Percentiles rank a stretch among this genome's conserved stretches.
phyloP scores from a whole-genome alignment of 2,888 invertebrate genomes.

The Nasonia oneida region DNA sequence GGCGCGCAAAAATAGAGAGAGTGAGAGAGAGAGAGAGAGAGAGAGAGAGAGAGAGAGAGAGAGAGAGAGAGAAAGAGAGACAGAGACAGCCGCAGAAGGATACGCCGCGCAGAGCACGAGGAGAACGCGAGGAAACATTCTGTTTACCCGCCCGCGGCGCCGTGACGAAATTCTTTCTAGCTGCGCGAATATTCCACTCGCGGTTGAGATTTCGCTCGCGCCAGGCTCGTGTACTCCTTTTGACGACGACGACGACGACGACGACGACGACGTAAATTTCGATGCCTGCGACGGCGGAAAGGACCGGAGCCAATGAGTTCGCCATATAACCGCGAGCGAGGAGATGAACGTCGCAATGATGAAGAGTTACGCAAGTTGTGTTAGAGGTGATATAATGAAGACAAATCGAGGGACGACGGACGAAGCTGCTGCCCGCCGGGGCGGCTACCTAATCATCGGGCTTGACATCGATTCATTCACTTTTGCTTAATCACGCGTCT shows the following conservation, averaged over 20 bases:
- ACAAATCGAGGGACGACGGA: constrained; percentile 29
- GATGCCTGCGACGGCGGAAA: neutral
- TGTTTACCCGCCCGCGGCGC: constrained; percentile 14
- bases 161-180: neutral
- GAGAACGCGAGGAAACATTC: constrained; percentile 4
- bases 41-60: neutral
- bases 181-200: neutral
- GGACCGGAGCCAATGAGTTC: constrained; percentile 1
- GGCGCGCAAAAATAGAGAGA: neutral
- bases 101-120: neutral
- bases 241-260: neutral
- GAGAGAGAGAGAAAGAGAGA: neutral
- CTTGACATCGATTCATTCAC: constrained; percentile 20
- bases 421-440: neutral
- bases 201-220: neutral
- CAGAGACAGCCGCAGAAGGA: neutral
- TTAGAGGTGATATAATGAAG: constrained; percentile 13
- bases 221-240: neutral
- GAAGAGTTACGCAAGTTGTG: constrained; percentile 45
- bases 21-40: neutral
- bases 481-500: constrained; percentile 1
- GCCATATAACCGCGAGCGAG: neutral
- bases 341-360: constrained; percentile 1
- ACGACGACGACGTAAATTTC: neutral
- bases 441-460: constrained; percentile 13